Conservation (phyloP, 2,888 invertebrate species). For the Magallana nippona region DNA sequence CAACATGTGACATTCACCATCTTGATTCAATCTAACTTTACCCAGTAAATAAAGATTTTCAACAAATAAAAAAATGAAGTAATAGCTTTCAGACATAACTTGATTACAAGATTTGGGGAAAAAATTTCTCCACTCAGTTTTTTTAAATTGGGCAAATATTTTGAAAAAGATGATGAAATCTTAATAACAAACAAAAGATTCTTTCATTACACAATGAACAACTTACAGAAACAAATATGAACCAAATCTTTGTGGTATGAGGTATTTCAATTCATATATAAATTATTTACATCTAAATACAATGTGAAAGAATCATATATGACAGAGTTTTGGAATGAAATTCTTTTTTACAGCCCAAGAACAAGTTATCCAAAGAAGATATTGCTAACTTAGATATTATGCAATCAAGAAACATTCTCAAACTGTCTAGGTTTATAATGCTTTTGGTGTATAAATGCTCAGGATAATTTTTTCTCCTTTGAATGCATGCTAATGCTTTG, state of each 20-base stretch:
- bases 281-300: constrained; percentile 15
- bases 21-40: too few relatives aligned
- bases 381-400: neutral
- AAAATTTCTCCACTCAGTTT: too few relatives aligned
- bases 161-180: neutral
- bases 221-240: constrained; percentile 13
- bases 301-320: neutral
- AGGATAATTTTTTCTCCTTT: neutral
- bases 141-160: too few relatives aligned
- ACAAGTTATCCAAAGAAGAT: neutral
- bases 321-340: constrained; percentile 23
- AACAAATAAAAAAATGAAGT: too few relatives aligned
- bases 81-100: too few relatives aligned
- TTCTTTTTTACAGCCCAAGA: neutral
- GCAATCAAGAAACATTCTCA: neutral
- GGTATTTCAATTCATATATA: constrained; percentile 7
- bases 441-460: constrained; percentile 31
- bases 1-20: neutral
- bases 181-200: neutral
- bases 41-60: too few relatives aligned
- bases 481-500: constrained; percentile 4
- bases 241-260: constrained; percentile 32
- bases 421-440: neutral
- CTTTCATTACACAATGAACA: neutral
- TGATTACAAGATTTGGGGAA: too few relatives aligned